These are phyloP conservation scores for Pseudoatta argentina DNA, from an alignment of 1,140 invertebrate genomes.

Conservation along the genomic window DNA sequence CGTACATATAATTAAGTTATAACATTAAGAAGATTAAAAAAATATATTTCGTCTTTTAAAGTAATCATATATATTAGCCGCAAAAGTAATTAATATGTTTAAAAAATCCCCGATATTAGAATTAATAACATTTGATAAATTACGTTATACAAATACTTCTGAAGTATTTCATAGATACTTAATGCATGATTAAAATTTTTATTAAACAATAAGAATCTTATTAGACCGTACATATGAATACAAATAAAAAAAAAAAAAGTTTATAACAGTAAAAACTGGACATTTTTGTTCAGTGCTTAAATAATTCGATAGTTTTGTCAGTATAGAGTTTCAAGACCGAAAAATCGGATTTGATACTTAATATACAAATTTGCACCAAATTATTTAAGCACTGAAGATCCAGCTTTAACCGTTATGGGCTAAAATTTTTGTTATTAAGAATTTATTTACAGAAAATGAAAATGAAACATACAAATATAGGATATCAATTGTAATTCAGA, in stretches of 20 bases:
- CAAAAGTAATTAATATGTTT: background rate
- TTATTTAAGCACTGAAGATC: no score
- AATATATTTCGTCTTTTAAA: background rate
- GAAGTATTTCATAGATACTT: background rate
- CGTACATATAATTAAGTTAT: background rate
- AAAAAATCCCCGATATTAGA: background rate
- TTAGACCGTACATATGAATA: no score
- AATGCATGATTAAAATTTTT: no score
- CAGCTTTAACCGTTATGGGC: no score
- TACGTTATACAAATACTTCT: background rate
- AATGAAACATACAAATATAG: background rate
- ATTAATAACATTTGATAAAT: background rate
- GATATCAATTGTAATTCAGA: background rate
- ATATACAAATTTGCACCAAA: no score
- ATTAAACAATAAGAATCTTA: no score
- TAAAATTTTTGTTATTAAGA: constrained; percentile 1
- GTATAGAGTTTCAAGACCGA: no score
- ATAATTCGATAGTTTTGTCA: no score
- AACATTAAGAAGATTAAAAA: background rate
- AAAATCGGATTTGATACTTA: no score
- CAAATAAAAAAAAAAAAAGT: no score
- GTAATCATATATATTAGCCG: background rate
- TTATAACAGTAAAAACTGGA: no score
- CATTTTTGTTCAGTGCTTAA: no score
- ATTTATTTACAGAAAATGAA: background rate